Evolutionary conservation across 2,888 invertebrate genomes (phyloP).

Genomic region (Choristoneura rosaceana): DNA sequence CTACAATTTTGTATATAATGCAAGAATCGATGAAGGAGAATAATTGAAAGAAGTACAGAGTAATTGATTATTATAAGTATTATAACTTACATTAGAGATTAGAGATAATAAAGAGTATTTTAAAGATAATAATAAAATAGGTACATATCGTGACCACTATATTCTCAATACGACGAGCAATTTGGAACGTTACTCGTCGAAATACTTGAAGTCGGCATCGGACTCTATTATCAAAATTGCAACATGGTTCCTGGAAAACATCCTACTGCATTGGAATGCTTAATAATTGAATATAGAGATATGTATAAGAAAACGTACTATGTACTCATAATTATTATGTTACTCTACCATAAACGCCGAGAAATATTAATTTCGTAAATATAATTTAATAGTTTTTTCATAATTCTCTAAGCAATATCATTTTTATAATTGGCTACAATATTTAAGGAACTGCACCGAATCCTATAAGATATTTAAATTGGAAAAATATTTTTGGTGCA

Average conservation of each 20-base stretch:
- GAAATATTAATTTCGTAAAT: conserved; percentile 24
- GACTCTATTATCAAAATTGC: conserved; percentile 39
- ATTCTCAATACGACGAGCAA: conserved; percentile 5
- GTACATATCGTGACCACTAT: conserved; percentile 13
- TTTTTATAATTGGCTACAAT: conserved; percentile 19
- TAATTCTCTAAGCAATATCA: conserved; percentile 15
- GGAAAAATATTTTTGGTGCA: conserved; percentile 34
- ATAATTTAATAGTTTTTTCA: conserved; percentile 19
- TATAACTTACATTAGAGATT: conserved; percentile 27
- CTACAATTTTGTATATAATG: conserved; percentile 55
- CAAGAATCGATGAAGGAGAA: conserved; percentile 40
- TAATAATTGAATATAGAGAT: conserved; percentile 73
- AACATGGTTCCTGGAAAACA: conserved; percentile 54
- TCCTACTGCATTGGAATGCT: conserved; percentile 73
- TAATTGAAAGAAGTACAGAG: conserved; percentile 30
- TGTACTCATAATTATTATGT: conserved; percentile 49
- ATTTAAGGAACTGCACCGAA: conserved; percentile 19
- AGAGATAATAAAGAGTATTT: conserved; percentile 30
- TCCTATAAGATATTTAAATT: conserved; percentile 20
- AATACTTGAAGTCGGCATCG: conserved; percentile 14
- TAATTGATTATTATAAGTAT: conserved; percentile 27
- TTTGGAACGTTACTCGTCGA: background rate
- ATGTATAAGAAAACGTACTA: conserved; percentile 65
- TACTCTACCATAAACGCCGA: conserved; percentile 42
- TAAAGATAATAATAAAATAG: conserved; percentile 32